phyloP scores from a whole-genome alignment of 1,140 invertebrate genomes.

The Linepithema humile region DNA sequence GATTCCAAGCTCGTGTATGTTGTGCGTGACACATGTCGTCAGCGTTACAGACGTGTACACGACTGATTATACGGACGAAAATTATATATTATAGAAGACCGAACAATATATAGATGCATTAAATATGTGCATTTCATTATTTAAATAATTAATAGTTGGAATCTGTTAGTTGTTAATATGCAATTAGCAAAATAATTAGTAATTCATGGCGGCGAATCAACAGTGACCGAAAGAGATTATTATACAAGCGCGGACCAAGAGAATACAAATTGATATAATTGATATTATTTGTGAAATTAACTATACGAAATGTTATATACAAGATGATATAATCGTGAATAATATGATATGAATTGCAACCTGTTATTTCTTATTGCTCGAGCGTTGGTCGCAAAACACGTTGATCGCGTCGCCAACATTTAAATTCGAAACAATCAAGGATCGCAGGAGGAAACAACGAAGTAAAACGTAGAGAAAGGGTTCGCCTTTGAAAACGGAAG shows the following conservation, averaged over 20 bases:
- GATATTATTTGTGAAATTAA: neutral
- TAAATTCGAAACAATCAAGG: slow-evolving; percentile 18
- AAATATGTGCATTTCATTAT: neutral
- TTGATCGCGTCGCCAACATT: slow-evolving; percentile 23
- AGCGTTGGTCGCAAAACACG: slow-evolving; percentile 8
- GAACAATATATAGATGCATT: neutral
- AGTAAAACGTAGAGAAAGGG: slow-evolving; percentile 8
- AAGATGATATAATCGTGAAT: neutral
- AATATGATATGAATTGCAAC: slow-evolving; percentile 15
- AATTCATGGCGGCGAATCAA: neutral
- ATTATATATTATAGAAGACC: slow-evolving; percentile 1
- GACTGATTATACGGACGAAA: slow-evolving; percentile 9
- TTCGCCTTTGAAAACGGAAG: slow-evolving; percentile 12
- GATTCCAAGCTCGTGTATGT: neutral
- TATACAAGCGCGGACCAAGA: neutral
- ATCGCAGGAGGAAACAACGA: slow-evolving; percentile 22
- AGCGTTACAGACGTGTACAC: neutral
- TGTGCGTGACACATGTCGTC: slow-evolving; percentile 21
- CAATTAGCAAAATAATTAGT: slow-evolving; percentile 12
- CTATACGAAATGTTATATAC: neutral
- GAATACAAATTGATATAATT: neutral
- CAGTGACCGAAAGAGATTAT: neutral
- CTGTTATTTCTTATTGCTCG: neutral
- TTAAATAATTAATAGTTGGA: neutral
- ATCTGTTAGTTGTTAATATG: neutral